Evolutionary conservation across 1,140 invertebrate species (phyloP).

Genomic region (Harpegnathos saltator): DNA sequence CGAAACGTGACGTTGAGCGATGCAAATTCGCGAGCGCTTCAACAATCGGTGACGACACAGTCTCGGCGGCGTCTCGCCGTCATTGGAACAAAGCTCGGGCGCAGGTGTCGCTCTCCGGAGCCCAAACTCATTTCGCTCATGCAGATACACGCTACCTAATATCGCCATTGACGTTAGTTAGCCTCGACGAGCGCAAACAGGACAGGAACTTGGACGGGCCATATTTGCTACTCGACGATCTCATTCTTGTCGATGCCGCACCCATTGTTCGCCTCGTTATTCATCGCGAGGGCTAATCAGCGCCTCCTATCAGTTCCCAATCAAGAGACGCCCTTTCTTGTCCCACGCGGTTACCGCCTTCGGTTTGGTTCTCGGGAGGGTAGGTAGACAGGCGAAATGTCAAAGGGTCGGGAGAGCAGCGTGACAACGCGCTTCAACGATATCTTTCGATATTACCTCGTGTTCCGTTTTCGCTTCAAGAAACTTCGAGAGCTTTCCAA

Average conservation of each 20-base stretch:
- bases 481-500: no score
- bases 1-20: background rate
- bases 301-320: conserved; percentile 61
- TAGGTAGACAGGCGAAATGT: conserved; percentile 17
- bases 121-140: conserved; percentile 13
- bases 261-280: conserved; percentile 59
- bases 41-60: conserved; percentile 7
- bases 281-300: conserved; percentile 67
- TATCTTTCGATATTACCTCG: conserved; percentile 31
- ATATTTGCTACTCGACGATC: background rate
- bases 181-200: background rate
- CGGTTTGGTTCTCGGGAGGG: conserved; percentile 11
- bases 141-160: conserved; percentile 2
- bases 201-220: conserved; percentile 10
- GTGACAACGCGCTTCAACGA: conserved; percentile 29
- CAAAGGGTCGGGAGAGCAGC: background rate
- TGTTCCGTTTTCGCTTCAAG: background rate
- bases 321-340: conserved; percentile 46
- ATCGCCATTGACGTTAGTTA: conserved; percentile 17
- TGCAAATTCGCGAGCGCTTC: conserved; percentile 29
- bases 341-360: background rate
- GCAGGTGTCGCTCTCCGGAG: background rate
- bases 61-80: background rate
- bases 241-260: conserved; percentile 34
- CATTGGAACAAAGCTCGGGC: background rate